phyloP scores from a whole-genome alignment of 2,113 vertebrate genomes.

The Pseudopodoces humilis region DNA sequence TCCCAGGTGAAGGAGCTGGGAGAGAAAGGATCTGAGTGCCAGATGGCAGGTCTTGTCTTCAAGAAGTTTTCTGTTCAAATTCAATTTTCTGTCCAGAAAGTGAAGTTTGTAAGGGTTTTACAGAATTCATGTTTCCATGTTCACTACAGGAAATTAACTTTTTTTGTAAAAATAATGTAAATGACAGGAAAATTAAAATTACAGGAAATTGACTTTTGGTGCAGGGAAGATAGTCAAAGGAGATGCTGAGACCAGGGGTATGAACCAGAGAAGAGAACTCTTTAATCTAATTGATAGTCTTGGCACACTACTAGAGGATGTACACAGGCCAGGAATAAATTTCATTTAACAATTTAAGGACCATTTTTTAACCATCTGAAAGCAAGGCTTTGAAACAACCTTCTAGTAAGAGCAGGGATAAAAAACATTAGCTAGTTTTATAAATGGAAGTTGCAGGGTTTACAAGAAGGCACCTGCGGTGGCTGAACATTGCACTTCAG shows the following conservation, averaged over 20 bases:
- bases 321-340: not conserved
- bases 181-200: not conserved
- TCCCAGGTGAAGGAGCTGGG: not conserved
- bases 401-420: not conserved
- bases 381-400: not conserved
- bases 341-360: not conserved
- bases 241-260: not conserved
- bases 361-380: not conserved
- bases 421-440: not conserved
- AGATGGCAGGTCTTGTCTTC: not conserved
- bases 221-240: not conserved
- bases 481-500: not conserved
- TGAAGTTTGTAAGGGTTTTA: not conserved
- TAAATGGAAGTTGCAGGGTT: not conserved
- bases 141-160: not conserved
- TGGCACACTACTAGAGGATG: not conserved
- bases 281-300: not conserved
- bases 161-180: not conserved
- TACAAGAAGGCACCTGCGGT: accelerated
- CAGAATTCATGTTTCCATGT: not conserved
- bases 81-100: not conserved
- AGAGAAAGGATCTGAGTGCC: not conserved
- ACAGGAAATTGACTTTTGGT: not conserved
- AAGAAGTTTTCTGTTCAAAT: not conserved
- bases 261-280: not conserved